Evolutionary conservation across 2,797 vertebrate species (phyloP).

Genomic region (Sebastiscus albofasciatus): DNA sequence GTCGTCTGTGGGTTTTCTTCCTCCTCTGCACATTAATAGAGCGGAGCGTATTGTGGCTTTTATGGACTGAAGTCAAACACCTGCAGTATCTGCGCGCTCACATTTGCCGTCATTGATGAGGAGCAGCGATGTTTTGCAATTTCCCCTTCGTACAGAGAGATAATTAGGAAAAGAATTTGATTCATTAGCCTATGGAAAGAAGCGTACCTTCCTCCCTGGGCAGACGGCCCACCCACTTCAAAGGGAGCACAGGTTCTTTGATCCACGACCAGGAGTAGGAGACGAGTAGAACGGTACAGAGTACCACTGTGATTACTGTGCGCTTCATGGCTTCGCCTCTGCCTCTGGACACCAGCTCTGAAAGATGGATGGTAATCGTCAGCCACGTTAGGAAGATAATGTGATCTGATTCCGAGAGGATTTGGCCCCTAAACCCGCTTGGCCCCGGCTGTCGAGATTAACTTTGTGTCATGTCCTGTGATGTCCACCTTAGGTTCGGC

Average conservation of each 20-base stretch:
- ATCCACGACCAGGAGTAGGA: conserved; percentile 65
- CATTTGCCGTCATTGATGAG: conserved; percentile 40
- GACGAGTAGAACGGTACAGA: conserved; percentile 43
- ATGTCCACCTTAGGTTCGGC: conserved; percentile 57
- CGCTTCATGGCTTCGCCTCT: conserved; percentile 43
- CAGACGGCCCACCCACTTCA: conserved; percentile 67
- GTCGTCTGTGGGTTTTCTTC: conserved; percentile 61
- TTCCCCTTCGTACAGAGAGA: conserved; percentile 55
- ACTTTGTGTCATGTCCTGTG: conserved; percentile 54
- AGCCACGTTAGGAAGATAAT: conserved; percentile 67
- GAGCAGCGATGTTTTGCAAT: conserved; percentile 59
- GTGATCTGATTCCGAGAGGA: conserved; percentile 64
- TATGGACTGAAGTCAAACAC: conserved; percentile 62
- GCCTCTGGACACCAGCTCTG: conserved; percentile 60
- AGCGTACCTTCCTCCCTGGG: conserved; percentile 58
- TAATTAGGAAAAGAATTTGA: conserved; percentile 80
- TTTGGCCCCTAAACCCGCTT: conserved; percentile 59
- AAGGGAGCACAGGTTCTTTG: conserved; percentile 72
- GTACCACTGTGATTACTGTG: conserved; percentile 58
- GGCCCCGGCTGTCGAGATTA: conserved; percentile 65
- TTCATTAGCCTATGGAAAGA: conserved; percentile 77
- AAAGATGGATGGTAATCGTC: conserved; percentile 72
- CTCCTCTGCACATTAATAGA: conserved; percentile 61
- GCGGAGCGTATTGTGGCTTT: conserved; percentile 22
- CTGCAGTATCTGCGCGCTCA: conserved; percentile 43